These are phyloP conservation scores for Parus major DNA, from an alignment of 2,113 vertebrate genomes.

Conservation along the genomic window DNA sequence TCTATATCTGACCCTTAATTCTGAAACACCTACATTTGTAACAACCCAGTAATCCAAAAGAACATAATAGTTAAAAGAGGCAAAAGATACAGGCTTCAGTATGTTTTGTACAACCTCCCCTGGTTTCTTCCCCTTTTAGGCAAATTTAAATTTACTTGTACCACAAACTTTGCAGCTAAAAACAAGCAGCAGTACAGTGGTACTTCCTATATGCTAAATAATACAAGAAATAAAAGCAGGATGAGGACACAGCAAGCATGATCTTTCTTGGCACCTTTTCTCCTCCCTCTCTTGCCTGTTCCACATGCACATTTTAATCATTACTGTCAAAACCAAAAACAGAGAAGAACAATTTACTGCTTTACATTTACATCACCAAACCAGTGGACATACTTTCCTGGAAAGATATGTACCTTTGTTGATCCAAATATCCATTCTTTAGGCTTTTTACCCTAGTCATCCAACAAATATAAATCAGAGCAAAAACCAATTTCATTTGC, in stretches of 20 bases:
- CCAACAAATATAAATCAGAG: not conserved
- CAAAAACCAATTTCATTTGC: not conserved
- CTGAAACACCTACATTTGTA: not conserved
- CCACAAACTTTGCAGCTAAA: not conserved
- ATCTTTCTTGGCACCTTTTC: not conserved
- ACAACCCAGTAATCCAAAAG: not conserved
- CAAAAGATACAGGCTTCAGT: not conserved
- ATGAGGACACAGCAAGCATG: rapidly evolving
- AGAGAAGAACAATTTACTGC: not conserved
- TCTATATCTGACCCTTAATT: not conserved
- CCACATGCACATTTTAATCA: not conserved
- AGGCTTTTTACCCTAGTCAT: not conserved
- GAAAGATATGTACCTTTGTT: rapidly evolving
- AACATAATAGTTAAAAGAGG: not conserved
- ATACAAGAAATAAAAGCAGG: not conserved
- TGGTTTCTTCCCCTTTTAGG: not conserved
- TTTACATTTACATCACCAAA: not conserved
- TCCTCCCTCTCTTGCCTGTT: not conserved
- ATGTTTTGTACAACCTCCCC: not conserved
- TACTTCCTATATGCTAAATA: not conserved
- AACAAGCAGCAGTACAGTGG: not conserved
- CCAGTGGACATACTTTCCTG: not conserved
- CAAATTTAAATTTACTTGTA: not conserved
- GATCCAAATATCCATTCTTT: not conserved
- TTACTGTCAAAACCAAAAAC: not conserved